Base-by-base conservation (phyloP, 2,888 invertebrate species). In the Orthonevra nobilis region DNA sequence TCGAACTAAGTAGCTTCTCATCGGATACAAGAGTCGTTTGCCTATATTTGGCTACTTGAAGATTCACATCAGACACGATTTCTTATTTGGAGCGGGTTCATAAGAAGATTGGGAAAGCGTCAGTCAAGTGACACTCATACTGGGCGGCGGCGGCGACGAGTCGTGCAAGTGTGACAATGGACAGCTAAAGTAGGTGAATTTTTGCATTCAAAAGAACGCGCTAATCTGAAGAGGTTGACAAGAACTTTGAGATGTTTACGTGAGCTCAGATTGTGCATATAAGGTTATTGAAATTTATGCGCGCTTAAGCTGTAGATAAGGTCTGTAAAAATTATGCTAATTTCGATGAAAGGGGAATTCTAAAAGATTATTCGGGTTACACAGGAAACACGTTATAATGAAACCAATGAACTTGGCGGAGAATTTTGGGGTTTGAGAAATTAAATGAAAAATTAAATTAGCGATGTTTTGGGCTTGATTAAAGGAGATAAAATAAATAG, bases 41-140 rank as follows among this genome's bases (percentile, higher is more conserved):
- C 38, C 64, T 77, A 40, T 72, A 72, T 64, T 77, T 66, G 70
- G 72, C 12, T 40, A 12, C 66, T 72, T 64, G 60, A 61, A 60
- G 72, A 77, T 66, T 72, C 64, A 60, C 52, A 58, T 23, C 72
- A 77, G 77, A 72, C 58, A 58, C 30, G 36, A 50, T 60, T 50
- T 60, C 28, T 15, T 40, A 63, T 20, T 20, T 26, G 56, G 9
- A 20, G 17, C 10, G 42, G 42, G 58, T 34, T 38, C 26, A 20
- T 28, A n/a, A 36, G 10, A 26, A 28, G 46, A 36, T 38, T 70
- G 64, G 56, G 58, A 77, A 72, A 38, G 36, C 58, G 48, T 58
- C 72, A 38, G 50, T 58, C 64, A 77, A 72, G 52, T 44, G 32
- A 50, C 70, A 56, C 42, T 63, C 54, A 63, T 10, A 17, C 9